These are phyloP conservation scores for Megalopta genalis DNA, from an alignment of 1,140 invertebrate species.

Conservation along the genomic window DNA sequence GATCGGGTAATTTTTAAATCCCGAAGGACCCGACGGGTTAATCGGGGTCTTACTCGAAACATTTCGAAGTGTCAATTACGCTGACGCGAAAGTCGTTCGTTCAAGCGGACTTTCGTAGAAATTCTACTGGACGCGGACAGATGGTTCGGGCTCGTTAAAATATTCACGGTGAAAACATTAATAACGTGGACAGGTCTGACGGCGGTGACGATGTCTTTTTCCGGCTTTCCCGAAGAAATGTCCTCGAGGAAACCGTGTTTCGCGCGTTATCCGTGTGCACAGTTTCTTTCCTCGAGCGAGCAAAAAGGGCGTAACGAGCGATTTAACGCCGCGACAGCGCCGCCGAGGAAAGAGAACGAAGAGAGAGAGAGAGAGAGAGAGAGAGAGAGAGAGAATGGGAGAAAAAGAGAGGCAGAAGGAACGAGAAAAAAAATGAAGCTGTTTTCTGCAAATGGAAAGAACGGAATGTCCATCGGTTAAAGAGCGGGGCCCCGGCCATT, in stretches of 20 bases:
- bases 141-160: neutral
- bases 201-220: neutral
- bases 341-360: constrained; percentile 8
- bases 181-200: neutral
- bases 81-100: too few species aligned
- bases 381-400: neutral
- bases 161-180: neutral
- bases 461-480: constrained; percentile 40
- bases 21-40: neutral
- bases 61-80: constrained; percentile 9
- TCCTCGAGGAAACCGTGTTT: neutral
- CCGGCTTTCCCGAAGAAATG: neutral
- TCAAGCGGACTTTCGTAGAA: neutral
- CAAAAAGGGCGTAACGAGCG: constrained; percentile 36
- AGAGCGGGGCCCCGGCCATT: constrained; percentile 47
- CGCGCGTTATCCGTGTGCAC: neutral
- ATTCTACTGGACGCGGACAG: neutral
- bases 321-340: constrained; percentile 47
- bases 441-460: constrained; percentile 24
- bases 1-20: constrained; percentile 6
- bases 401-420: neutral
- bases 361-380: too few species aligned
- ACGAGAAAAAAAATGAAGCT: neutral
- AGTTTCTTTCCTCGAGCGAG: neutral
- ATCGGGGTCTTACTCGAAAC: neutral